Conservation (phyloP, 2,888 invertebrate genomes). For the Herminia tarsipennalis region DNA sequence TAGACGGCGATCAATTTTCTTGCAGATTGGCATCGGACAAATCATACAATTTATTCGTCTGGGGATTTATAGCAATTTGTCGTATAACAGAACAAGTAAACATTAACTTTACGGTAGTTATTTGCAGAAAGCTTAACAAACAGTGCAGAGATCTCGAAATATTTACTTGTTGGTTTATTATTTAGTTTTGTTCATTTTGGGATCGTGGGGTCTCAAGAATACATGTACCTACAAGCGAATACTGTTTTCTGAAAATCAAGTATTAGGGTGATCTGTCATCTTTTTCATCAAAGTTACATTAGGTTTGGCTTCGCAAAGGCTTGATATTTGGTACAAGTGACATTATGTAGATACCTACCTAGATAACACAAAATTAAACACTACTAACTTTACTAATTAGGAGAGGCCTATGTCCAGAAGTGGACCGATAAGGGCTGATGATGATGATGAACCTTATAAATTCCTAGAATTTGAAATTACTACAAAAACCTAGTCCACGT, state of each 20-base stretch:
- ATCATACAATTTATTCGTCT: constrained; percentile 8
- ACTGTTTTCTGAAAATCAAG: not conserved
- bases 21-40: constrained; percentile 10
- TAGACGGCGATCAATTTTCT: constrained; percentile 1
- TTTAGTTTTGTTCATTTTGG: constrained; percentile 1
- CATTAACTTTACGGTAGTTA: constrained; percentile 12
- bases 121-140: constrained; percentile 13
- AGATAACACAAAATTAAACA: no score
- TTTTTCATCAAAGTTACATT: no score
- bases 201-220: not conserved
- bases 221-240: not conserved
- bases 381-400: no score
- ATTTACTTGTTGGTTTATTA: constrained; percentile 5
- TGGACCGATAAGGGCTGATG: no score
- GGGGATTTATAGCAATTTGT: constrained; percentile 14
- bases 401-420: no score
- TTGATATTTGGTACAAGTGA: no score
- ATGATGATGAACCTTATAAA: no score
- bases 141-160: constrained; percentile 1
- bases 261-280: no score
- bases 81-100: constrained; percentile 7
- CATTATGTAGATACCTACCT: no score
- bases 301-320: no score
- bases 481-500: no score
- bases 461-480: no score